Evolutionary conservation across 2,113 vertebrate genomes (phyloP), one percentile per base, ranked within the genome.

Genomic region (Mus spicilegus): DNA sequence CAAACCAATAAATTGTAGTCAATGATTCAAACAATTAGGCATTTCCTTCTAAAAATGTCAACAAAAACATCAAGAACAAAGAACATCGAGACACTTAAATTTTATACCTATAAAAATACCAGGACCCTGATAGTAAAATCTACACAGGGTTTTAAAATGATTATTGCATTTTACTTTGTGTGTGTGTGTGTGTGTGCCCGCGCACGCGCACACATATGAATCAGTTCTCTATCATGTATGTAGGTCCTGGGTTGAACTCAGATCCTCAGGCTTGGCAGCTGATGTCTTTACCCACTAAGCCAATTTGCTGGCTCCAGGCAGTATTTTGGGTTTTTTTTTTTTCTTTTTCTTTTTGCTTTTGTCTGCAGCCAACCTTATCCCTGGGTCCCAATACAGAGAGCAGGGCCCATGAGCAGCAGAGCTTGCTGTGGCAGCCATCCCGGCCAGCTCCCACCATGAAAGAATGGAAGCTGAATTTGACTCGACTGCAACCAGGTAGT

Each of bases 341-440:
- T 42, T 42, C 24, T 63, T 63, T 63, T 63, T 7, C 1, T 63
- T 28, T 28, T 28, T 26, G 22, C 5, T 46, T 13, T 49, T 77
- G 97, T 97, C 76, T 73, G 30, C 8, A 96, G 96, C 93, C 30
- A 86, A 94, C 91, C 30, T 95, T 72, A 97, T 96, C 97, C 98
- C 97, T 91, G 76, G 88, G n/a, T n/a, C 85, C 61, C 51, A 86
- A n/a, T 5, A 61, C 16, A 11, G 65, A 42, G 58, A 22, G 9
- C 4, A 82, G 94, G 97, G 98, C 94, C 97, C 92, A 87, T 67
- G 84, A 94, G 46, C 96, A 61, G 22, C 81, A 76, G 85, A 42
- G 24, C 67, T 91, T 77, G 16, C 89, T 97, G 93, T 98, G 70
- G 98, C 97, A 98, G 98, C 87, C 95, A 75, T 85, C 84, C 87